These are phyloP conservation scores for Tachina fera DNA, from an alignment of 2,888 invertebrate genomes.

Conservation along the genomic window DNA sequence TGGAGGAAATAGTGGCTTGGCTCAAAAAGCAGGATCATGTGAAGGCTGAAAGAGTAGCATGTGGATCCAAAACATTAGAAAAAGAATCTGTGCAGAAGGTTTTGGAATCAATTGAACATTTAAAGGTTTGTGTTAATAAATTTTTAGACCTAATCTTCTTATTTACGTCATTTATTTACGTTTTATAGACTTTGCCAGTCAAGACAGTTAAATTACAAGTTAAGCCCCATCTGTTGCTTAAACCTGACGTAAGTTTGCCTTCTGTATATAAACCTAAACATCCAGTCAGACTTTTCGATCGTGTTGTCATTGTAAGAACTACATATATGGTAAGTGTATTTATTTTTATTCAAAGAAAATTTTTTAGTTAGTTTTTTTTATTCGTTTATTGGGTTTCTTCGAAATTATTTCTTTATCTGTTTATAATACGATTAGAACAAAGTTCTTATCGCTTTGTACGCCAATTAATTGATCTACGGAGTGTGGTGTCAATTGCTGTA, in stretches of 20 bases:
- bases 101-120: conserved; percentile 80
- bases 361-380: not conserved
- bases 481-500: no score
- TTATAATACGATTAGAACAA: no score
- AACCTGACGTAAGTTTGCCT: conserved; percentile 84
- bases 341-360: not conserved
- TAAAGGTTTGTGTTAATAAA: conserved; percentile 79
- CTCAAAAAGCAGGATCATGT: conserved; percentile 88
- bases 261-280: conserved; percentile 76
- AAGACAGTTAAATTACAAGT: conserved; percentile 89
- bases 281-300: conserved; percentile 87
- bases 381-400: no score
- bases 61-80: conserved; percentile 89
- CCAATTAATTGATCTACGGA: no score
- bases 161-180: conserved; percentile 72
- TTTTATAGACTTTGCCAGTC: conserved; percentile 75
- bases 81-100: conserved; percentile 85
- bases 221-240: conserved; percentile 89
- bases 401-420: no score
- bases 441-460: no score
- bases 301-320: conserved; percentile 91
- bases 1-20: conserved; percentile 86
- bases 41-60: conserved; percentile 86
- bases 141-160: conserved; percentile 69
- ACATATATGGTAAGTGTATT: conserved; percentile 85